These are phyloP conservation scores for Gonioctena quinquepunctata DNA, from an alignment of 1,140 invertebrate species.

Conservation along the genomic window DNA sequence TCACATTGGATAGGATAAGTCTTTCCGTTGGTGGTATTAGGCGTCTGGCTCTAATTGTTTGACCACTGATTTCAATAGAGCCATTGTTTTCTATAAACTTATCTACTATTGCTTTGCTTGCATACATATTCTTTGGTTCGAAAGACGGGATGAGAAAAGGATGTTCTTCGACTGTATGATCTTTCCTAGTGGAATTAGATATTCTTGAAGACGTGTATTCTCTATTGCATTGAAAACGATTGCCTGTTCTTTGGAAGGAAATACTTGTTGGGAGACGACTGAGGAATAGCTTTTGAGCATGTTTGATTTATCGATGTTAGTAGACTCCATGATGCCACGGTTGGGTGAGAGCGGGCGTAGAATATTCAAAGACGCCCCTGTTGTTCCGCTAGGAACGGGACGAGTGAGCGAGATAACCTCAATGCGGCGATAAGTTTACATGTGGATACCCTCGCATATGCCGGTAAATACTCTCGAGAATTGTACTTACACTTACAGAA, in stretches of 20 bases:
- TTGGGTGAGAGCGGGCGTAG: too few relatives aligned
- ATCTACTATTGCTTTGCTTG: conserved; percentile 39
- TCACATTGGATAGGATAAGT: background rate
- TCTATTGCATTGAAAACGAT: conserved; percentile 35
- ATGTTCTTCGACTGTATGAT: background rate
- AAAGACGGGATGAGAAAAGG: conserved; percentile 2
- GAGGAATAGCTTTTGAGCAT: background rate
- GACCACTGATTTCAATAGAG: conserved; percentile 30
- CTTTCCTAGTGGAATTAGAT: background rate
- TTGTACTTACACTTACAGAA: too few relatives aligned
- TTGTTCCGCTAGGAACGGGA: too few relatives aligned
- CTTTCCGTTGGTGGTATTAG: background rate
- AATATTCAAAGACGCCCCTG: too few relatives aligned
- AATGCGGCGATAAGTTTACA: too few relatives aligned
- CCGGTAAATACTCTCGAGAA: too few relatives aligned
- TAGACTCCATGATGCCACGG: too few relatives aligned
- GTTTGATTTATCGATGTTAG: too few relatives aligned
- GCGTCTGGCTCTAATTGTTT: background rate
- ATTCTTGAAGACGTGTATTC: conserved; percentile 11
- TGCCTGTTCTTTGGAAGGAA: background rate
- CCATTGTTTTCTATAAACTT: conserved; percentile 21
- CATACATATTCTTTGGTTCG: conserved; percentile 12
- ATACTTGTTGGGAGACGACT: conserved; percentile 10
- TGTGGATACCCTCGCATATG: too few relatives aligned
- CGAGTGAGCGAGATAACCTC: too few relatives aligned